These are phyloP conservation scores for Aelia acuminata DNA, from an alignment of 2,888 invertebrate genomes.

Conservation along the genomic window DNA sequence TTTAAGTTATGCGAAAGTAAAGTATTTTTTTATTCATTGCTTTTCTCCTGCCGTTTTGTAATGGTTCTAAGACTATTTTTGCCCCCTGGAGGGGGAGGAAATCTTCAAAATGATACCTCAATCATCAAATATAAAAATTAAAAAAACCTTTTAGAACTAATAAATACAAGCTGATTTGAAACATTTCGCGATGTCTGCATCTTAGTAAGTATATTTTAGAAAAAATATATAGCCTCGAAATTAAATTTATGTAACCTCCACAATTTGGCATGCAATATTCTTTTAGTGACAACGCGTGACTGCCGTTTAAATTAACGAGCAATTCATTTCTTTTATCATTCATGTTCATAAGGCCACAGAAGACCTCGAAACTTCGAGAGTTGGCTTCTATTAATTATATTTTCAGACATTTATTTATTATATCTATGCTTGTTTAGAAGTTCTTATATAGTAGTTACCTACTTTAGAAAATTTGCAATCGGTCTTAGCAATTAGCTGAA, in stretches of 20 bases:
- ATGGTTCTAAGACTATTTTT: no score
- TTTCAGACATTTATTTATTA: not conserved
- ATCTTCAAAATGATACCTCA: no score
- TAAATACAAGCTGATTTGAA: no score
- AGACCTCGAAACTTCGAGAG: not conserved
- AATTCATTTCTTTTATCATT: not conserved
- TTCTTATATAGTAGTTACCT: not conserved
- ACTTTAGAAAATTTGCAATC: not conserved
- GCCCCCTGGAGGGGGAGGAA: no score
- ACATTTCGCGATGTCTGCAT: no score
- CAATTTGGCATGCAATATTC: not conserved
- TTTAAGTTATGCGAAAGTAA: no score
- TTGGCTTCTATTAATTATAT: not conserved
- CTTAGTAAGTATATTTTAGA: not conserved
- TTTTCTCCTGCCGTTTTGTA: no score
- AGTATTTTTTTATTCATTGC: no score
- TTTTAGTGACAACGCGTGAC: slow-evolving; percentile 1
- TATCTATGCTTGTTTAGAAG: not conserved
- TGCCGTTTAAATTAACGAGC: not conserved
- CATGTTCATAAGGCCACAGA: not conserved
- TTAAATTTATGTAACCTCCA: not conserved
- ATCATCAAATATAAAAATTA: no score
- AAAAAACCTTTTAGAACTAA: no score
- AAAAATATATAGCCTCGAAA: not conserved
- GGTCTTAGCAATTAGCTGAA: not conserved